phyloP scores from a whole-genome alignment of 2,888 invertebrate genomes.

The Automeris io region DNA sequence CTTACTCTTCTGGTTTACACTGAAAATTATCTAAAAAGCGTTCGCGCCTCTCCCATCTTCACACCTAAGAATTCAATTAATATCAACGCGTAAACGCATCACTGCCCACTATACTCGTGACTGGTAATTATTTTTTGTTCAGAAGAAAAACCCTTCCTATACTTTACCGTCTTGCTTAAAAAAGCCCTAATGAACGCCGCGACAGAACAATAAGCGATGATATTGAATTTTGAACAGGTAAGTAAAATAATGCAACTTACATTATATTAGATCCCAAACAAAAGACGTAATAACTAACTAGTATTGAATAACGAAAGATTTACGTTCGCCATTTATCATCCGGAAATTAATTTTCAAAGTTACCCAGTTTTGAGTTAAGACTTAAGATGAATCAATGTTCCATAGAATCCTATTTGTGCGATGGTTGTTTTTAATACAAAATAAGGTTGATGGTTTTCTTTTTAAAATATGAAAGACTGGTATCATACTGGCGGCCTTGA shows the following conservation, averaged over 20 bases:
- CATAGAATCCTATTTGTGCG: conserved; percentile 65
- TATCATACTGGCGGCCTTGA: too few species aligned
- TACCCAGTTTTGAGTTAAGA: conserved; percentile 55
- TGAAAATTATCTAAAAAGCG: conserved; percentile 32
- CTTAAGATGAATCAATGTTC: conserved; percentile 66
- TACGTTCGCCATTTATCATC: conserved; percentile 59
- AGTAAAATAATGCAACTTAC: conserved; percentile 17
- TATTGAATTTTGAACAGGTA: conserved; percentile 31
- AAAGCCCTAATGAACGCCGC: too few species aligned
- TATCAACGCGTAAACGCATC: conserved; percentile 50
- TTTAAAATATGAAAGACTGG: too few species aligned
- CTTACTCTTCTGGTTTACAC: conserved; percentile 20
- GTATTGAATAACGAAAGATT: conserved; percentile 63
- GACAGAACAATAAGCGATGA: conserved; percentile 51
- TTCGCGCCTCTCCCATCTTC: conserved; percentile 44
- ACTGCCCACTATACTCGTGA: conserved; percentile 57
- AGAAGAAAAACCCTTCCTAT: conserved; percentile 39
- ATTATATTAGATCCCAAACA: conserved; percentile 21
- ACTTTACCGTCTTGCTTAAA: conserved; percentile 30
- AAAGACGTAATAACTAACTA: conserved; percentile 51
- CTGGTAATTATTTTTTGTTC: conserved; percentile 65
- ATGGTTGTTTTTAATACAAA: conserved; percentile 48
- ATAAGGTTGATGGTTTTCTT: too few species aligned
- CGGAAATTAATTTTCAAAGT: conserved; percentile 54
- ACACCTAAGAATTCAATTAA: conserved; percentile 75